Evolutionary conservation across 2,113 vertebrate genomes (phyloP).

Genomic region (Nanger granti): DNA sequence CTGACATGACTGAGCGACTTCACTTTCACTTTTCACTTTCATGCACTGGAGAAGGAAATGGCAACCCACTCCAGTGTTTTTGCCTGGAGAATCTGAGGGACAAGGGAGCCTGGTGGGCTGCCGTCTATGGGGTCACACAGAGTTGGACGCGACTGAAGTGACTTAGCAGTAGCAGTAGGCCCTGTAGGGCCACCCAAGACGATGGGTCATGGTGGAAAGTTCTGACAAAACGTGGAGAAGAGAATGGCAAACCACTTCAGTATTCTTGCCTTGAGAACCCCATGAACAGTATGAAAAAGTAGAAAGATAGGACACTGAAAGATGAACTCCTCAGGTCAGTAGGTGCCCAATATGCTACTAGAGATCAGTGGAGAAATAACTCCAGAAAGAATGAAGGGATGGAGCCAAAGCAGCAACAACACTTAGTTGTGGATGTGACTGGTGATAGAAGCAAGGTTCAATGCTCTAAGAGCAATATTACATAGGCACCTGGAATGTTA

Average conservation of each 20-base stretch:
- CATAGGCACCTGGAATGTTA: neutral
- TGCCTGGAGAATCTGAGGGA: no score
- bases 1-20: no score
- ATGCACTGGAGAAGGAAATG: no score
- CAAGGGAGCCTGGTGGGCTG: no score
- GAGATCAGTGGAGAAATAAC: neutral
- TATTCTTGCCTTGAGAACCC: neutral
- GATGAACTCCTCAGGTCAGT: neutral
- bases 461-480: neutral
- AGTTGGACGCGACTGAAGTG: no score
- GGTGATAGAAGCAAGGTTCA: neutral
- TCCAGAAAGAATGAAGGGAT: neutral
- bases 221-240: neutral
- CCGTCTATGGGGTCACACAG: no score
- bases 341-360: neutral
- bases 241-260: neutral
- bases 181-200: neutral
- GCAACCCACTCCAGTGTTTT: no score
- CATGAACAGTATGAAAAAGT: neutral
- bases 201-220: neutral
- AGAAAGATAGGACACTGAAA: neutral
- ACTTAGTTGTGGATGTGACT: neutral
- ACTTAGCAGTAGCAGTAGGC: no score
- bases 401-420: neutral
- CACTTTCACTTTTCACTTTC: no score